phyloP scores from a whole-genome alignment of 2,797 vertebrate genomes.

The Coregonus sp. region DNA sequence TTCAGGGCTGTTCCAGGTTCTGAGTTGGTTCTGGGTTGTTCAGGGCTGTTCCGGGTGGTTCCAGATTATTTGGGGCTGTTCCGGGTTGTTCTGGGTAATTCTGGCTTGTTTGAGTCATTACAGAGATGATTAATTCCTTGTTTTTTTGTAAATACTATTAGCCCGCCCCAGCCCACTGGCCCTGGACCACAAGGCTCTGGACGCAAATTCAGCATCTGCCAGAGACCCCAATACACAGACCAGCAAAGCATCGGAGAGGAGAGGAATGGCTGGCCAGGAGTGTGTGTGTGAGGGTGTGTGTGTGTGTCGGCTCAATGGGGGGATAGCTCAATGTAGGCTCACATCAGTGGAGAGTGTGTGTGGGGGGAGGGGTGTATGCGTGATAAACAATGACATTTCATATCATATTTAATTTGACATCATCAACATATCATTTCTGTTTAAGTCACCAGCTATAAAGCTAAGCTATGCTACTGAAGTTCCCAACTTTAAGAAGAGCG shows the following conservation, averaged over 20 bases:
- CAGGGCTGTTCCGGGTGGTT: too few relatives aligned
- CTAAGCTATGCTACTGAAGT: slow-evolving; percentile 36
- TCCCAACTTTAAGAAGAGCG: slow-evolving; percentile 32
- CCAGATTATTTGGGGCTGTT: too few relatives aligned
- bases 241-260: too few relatives aligned
- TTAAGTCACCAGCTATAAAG: slow-evolving; percentile 42
- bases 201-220: slow-evolving; percentile 44
- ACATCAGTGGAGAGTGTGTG: not conserved
- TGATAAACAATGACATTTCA: not conserved
- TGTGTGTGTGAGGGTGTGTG: slow-evolving; percentile 17
- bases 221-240: slow-evolving; percentile 36
- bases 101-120: slow-evolving; percentile 47
- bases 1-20: not conserved
- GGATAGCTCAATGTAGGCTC: not conserved
- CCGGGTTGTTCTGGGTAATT: not conserved
- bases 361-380: not conserved
- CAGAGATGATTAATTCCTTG: slow-evolving; percentile 56
- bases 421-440: not conserved
- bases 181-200: slow-evolving; percentile 48
- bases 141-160: slow-evolving; percentile 64
- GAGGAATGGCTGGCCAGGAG: not conserved
- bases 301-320: not conserved
- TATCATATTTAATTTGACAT: not conserved
- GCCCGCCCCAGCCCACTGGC: slow-evolving; percentile 56
- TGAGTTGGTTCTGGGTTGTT: not conserved